Conservation (phyloP, 1,140 invertebrate species). For the Drosophila trapezifrons region DNA sequence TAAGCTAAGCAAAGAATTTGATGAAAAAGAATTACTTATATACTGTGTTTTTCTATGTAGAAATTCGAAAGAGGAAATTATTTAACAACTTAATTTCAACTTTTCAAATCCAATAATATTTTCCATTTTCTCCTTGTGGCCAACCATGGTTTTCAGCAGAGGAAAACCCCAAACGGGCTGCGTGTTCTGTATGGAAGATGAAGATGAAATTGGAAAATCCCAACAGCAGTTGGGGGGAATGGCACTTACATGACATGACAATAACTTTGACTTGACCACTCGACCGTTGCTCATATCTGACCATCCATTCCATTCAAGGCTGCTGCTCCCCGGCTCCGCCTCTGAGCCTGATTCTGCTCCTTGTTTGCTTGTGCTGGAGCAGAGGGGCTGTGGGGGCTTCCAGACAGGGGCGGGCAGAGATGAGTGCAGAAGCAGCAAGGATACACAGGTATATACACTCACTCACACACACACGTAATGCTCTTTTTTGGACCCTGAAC, state of each 20-base stretch:
- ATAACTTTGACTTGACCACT: conserved; percentile 80
- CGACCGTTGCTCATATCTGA: conserved; percentile 77
- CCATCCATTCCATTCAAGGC: conserved; percentile 16
- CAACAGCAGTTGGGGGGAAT: conserved; percentile 12
- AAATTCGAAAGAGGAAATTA: too few relatives aligned
- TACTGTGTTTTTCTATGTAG: too few relatives aligned
- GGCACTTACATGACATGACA: conserved; percentile 77
- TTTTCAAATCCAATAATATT: neutral
- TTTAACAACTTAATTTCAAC: too few relatives aligned
- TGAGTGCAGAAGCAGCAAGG: conserved; percentile 12
- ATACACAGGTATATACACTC: conserved; percentile 17
- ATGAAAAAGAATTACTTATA: too few relatives aligned
- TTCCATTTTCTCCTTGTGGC: neutral
- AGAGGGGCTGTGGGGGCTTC: conserved; percentile 14
- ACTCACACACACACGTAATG: conserved; percentile 15
- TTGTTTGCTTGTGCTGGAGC: conserved; percentile 54
- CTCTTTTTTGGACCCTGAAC: conserved; percentile 60
- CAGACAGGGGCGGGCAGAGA: conserved; percentile 14
- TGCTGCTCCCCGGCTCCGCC: neutral
- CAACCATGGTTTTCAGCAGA: conserved; percentile 3
- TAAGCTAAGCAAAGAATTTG: neutral
- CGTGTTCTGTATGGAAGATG: conserved; percentile 26
- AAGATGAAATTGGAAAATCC: conserved; percentile 61
- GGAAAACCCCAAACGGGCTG: conserved; percentile 25
- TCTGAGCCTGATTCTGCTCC: neutral